Evolutionary conservation across 2,113 vertebrate species (phyloP).

Genomic region (Cercopithecus mona): DNA sequence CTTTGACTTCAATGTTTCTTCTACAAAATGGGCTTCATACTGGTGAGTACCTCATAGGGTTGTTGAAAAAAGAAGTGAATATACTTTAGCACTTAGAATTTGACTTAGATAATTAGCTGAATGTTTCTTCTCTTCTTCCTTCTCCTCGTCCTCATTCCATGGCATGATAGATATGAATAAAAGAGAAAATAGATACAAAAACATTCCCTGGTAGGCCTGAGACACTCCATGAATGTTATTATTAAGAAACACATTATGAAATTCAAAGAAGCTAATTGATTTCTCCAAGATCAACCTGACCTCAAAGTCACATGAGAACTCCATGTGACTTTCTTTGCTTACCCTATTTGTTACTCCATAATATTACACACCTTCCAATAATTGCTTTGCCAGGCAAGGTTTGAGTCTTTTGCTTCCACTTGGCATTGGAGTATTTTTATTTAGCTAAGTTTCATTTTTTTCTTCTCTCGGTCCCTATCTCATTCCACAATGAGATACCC

Average conservation of each 20-base stretch:
- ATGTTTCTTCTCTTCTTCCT: background rate
- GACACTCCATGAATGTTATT: background rate
- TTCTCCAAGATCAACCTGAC: background rate
- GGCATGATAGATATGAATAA: background rate
- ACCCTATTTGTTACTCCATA: background rate
- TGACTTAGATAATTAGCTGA: background rate
- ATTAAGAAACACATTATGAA: background rate
- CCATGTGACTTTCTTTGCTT: background rate
- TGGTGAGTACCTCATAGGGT: background rate
- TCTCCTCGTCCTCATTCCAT: background rate
- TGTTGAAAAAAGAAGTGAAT: background rate
- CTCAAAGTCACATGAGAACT: background rate
- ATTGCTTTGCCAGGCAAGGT: background rate
- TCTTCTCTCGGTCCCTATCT: background rate
- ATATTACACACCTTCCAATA: background rate
- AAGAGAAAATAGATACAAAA: background rate
- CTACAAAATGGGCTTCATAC: background rate
- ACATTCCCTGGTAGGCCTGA: background rate
- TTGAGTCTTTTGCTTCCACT: background rate
- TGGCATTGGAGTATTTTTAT: background rate
- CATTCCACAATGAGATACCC: background rate
- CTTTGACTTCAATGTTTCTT: background rate
- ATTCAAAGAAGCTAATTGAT: background rate
- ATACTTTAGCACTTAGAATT: background rate
- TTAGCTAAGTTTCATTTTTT: background rate